A percentile compares a stretch with the other conserved stretches of the same genome.
These are phyloP conservation scores for Muscicapa striata DNA, from an alignment of 2,797 vertebrate species.

Conservation along the genomic window DNA sequence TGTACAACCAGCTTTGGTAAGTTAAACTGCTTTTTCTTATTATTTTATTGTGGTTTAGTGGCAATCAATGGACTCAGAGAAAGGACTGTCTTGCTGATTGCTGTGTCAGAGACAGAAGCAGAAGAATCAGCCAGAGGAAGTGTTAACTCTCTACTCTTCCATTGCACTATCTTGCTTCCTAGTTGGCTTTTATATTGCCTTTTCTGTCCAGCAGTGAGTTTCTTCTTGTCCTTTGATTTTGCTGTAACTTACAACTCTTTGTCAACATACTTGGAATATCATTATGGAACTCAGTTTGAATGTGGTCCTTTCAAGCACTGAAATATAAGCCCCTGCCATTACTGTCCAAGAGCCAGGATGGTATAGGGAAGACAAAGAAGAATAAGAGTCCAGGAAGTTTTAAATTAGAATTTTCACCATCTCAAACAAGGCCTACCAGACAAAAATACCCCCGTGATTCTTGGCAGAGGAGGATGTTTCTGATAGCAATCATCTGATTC, in stretches of 20 bases:
- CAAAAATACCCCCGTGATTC: background rate
- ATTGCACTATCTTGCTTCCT: background rate
- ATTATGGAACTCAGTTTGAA: background rate
- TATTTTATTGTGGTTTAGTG: constrained; percentile 24
- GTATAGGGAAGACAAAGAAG: background rate
- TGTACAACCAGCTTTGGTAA: constrained; percentile 35
- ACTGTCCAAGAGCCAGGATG: background rate
- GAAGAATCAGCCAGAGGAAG: background rate
- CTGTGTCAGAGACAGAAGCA: background rate
- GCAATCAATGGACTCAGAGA: background rate
- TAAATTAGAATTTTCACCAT: constrained; percentile 36
- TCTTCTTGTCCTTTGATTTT: background rate
- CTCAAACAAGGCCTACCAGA: background rate
- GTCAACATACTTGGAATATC: background rate
- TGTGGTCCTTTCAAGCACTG: background rate
- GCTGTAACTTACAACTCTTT: background rate
- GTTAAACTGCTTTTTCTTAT: constrained; percentile 34
- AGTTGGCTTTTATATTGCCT: background rate
- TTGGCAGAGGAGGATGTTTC: constrained; percentile 27
- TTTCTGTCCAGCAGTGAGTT: background rate
- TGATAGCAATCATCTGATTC: constrained; percentile 49
- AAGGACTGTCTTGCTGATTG: background rate
- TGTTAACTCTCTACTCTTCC: background rate
- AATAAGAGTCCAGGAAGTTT: constrained; percentile 19
- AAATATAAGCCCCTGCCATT: background rate